Percentiles rank a stretch among this genome's conserved stretches.
Evolutionary conservation across 2,888 invertebrate species (phyloP).

Genomic region (Philhelius pedissequus): DNA sequence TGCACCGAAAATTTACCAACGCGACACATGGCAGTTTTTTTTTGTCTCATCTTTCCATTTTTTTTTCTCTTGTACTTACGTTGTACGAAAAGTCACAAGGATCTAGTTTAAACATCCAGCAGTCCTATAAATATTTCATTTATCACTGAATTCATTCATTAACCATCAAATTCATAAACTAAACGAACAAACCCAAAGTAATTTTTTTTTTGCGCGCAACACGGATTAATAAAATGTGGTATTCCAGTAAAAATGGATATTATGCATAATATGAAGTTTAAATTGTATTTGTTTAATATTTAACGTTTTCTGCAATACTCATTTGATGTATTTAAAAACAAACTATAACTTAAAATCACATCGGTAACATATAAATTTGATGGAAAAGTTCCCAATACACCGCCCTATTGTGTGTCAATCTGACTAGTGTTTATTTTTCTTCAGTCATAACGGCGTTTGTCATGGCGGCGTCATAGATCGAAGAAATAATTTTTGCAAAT

Average conservation of each 20-base stretch:
- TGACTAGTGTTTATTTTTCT: constrained; percentile 63
- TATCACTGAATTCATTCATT: constrained; percentile 12
- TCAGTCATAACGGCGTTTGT: constrained; percentile 47
- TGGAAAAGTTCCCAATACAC: constrained; percentile 20
- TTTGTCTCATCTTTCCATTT: too few relatives aligned
- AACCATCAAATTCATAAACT: neutral
- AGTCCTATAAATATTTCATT: neutral
- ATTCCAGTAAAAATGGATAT: constrained; percentile 51
- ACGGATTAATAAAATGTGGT: constrained; percentile 41
- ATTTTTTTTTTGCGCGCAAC: constrained; percentile 62
- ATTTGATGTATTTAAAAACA: constrained; percentile 4
- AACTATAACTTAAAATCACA: neutral
- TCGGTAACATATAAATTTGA: neutral
- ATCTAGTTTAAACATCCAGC: too few relatives aligned
- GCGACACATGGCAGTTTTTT: too few relatives aligned
- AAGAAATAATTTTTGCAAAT: constrained; percentile 16
- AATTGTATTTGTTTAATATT: constrained; percentile 2
- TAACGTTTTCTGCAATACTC: neutral
- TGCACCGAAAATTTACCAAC: too few relatives aligned
- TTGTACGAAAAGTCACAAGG: too few relatives aligned
- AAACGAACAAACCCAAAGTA: constrained; percentile 26
- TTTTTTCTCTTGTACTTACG: too few relatives aligned
- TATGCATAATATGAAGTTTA: constrained; percentile 10
- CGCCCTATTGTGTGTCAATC: constrained; percentile 49
- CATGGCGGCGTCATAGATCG: constrained; percentile 62